phyloP scores from a whole-genome alignment of 2,888 invertebrate genomes.

The Cylindroiulus punctatus region DNA sequence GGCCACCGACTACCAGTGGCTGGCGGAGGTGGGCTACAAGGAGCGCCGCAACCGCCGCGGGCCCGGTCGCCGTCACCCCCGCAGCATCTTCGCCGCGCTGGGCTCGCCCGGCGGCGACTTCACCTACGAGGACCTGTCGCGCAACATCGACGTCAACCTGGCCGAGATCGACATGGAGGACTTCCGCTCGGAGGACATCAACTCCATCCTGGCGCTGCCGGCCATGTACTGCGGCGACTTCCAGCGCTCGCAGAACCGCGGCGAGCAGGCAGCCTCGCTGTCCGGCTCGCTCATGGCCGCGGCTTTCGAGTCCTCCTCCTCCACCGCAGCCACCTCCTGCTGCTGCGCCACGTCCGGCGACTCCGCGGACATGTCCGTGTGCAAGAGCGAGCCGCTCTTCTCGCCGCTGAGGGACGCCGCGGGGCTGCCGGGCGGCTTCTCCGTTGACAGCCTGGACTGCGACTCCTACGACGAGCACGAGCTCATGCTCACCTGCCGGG shows the following conservation, averaged over 20 bases:
- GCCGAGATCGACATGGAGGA: constrained; percentile 96
- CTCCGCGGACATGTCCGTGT: constrained; percentile 86
- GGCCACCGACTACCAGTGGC: constrained; percentile 92
- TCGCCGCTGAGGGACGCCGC: constrained; percentile 83
- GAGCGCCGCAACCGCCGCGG: neutral
- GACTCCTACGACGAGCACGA: constrained; percentile 83
- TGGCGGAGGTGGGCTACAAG: constrained; percentile 78
- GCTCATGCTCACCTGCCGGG: constrained; percentile 88
- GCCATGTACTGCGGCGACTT: constrained; percentile 61
- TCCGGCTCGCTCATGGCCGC: constrained; percentile 83
- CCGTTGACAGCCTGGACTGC: constrained; percentile 90
- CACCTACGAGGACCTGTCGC: constrained; percentile 85
- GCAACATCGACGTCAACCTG: constrained; percentile 90
- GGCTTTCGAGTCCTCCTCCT: constrained; percentile 74
- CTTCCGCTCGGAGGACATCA: constrained; percentile 90
- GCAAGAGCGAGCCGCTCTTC: constrained; percentile 85
- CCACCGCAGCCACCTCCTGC: constrained; percentile 66
- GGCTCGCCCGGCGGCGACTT: constrained; percentile 51
- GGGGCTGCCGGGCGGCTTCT: constrained; percentile 74
- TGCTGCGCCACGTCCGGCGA: constrained; percentile 65
- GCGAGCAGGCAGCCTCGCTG: constrained; percentile 85
- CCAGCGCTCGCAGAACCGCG: constrained; percentile 76
- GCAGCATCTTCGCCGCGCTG: constrained; percentile 52
- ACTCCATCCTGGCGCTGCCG: constrained; percentile 74
- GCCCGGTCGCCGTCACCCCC: constrained; percentile 7